A percentile compares a stretch with the other conserved stretches of the same genome.
These are phyloP conservation scores for Xyrichtys novacula DNA, from an alignment of 2,797 vertebrate species.

Conservation along the genomic window DNA sequence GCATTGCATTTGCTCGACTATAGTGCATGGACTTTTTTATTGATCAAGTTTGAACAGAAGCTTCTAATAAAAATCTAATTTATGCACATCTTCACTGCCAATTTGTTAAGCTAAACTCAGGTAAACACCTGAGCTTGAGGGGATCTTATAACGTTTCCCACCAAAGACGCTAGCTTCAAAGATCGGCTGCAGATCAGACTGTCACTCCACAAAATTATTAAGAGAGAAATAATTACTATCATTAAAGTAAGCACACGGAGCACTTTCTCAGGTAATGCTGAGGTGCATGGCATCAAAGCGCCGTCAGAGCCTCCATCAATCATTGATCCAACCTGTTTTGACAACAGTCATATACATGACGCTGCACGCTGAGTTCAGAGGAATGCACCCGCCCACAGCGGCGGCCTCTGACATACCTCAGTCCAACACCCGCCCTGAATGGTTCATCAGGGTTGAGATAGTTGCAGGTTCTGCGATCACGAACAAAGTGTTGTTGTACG, in stretches of 20 bases:
- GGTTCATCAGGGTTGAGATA: constrained; percentile 10
- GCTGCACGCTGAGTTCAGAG: constrained; percentile 51
- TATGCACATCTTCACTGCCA: neutral
- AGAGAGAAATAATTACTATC: neutral
- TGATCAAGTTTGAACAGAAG: too few species aligned
- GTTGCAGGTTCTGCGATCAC: constrained; percentile 10
- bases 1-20: too few species aligned
- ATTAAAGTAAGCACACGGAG: neutral
- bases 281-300: neutral
- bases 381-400: constrained; percentile 46
- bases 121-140: neutral
- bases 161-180: neutral
- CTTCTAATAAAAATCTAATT: too few species aligned
- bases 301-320: neutral
- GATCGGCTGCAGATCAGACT: neutral
- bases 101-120: neutral
- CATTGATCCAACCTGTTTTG: constrained; percentile 31
- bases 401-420: constrained; percentile 58
- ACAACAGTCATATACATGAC: constrained; percentile 39
- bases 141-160: neutral
- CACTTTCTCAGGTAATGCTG: neutral
- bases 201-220: neutral
- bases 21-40: too few species aligned
- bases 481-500: constrained; percentile 45
- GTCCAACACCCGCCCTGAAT: constrained; percentile 6